Percentiles rank a stretch among this genome's conserved stretches.
Evolutionary conservation across 2,888 invertebrate species (phyloP).

Genomic region (Mythimna impura): DNA sequence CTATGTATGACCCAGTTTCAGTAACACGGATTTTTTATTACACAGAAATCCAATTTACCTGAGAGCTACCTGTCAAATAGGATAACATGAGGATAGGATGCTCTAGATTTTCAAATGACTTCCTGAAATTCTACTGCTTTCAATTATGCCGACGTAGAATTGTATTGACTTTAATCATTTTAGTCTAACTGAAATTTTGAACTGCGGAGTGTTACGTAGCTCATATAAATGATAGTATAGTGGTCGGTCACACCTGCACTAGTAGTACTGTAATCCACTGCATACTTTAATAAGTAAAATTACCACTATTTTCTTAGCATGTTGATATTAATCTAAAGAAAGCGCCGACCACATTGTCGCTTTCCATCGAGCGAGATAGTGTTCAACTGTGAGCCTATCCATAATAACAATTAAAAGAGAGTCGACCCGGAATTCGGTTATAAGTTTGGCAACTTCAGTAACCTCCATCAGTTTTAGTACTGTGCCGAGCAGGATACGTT

Average conservation of each 20-base stretch:
- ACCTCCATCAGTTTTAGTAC: too few species aligned
- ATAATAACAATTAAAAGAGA: background rate
- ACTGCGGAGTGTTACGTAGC: background rate
- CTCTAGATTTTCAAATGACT: background rate
- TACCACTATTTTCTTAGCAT: too few species aligned
- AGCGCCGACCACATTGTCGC: too few species aligned
- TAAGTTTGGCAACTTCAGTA: background rate
- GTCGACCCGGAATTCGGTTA: background rate
- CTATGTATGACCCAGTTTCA: constrained; percentile 1
- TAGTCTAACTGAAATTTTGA: background rate
- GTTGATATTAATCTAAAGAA: too few species aligned
- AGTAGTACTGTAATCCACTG: too few species aligned
- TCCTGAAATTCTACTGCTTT: background rate
- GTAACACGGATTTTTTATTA: background rate
- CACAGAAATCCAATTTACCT: constrained; percentile 3
- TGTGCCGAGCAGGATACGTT: too few species aligned
- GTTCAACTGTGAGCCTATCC: too few species aligned
- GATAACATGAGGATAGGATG: constrained; percentile 4
- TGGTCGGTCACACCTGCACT: too few species aligned
- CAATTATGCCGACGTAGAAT: background rate
- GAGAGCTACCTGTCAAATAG: constrained; percentile 19
- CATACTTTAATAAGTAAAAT: background rate
- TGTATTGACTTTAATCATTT: background rate
- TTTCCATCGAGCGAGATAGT: too few species aligned
- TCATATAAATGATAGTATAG: background rate